Base-by-base conservation (phyloP, 2,888 invertebrate species). In the Muschampia plurimacula region DNA sequence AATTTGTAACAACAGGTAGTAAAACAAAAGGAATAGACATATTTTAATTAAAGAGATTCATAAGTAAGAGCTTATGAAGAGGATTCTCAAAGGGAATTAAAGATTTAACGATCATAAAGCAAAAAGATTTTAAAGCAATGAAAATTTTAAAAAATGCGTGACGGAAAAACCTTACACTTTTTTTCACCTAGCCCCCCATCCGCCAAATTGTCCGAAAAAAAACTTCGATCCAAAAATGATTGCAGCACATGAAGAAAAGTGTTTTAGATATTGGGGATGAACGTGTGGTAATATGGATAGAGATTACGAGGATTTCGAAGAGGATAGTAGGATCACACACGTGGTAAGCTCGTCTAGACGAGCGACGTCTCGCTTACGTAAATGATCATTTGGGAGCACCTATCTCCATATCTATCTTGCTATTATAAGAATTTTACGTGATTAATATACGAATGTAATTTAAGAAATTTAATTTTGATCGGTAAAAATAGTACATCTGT, bases 271-370 rank as follows among this genome's bases (percentile, higher is more conserved):
- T 71, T 49, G 70, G 57, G 59, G 46, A 67, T 32, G 60, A 72
- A 62, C 60, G 66, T 59, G 46, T 49, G 66, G 66, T 49, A 72
- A 72, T 67, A 67, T 72, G 52, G 60, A 71, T 66, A 66, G 71
- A 71, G 71, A 59, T 71, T 66, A 66, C 49, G 46, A 67, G 67
- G 72, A 62, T 72, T 63, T 72, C 52, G 32, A 67, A 28, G 67
- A 67, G 67, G 67, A 62, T 72, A 36, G 62, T 59, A 9, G 66
- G 67, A 72, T 72, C 72, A 72, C 62, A 67, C 62, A 55, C 55
- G 67, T 36, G 44, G 71, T 10, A 13, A 55, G 46, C 10, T 60
- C 67, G 72, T 72, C 72, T 72, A 72, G 72, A 72, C 72, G 32
- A 41, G 13, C 49, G 71, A 22, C 49, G 44, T 9, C 71, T 67